Conservation (phyloP, 2,113 vertebrate species). For the Callithrix jacchus region DNA sequence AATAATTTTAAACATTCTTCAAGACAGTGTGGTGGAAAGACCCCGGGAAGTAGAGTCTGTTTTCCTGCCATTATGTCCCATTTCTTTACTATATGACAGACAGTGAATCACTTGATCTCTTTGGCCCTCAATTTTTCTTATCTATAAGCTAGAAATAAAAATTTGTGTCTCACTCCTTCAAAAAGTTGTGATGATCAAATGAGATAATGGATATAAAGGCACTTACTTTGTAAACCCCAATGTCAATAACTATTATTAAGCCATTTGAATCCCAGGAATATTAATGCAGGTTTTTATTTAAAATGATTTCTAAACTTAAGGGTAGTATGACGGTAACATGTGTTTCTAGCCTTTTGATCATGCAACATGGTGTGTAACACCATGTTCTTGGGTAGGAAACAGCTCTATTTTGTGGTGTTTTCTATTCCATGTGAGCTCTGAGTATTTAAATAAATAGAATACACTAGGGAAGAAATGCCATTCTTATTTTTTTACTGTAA, state of each 20-base stretch:
- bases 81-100: fast-evolving
- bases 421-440: neutral
- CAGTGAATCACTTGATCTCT: neutral
- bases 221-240: neutral
- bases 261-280: neutral
- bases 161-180: neutral
- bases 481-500: neutral
- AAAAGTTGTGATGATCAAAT: neutral
- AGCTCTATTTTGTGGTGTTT: neutral
- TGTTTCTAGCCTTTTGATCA: neutral
- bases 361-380: neutral
- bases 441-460: neutral
- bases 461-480: neutral
- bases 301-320: neutral
- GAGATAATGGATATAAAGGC: neutral
- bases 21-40: neutral
- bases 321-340: neutral
- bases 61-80: neutral
- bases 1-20: neutral
- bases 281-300: neutral
- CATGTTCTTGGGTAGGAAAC: neutral
- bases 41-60: neutral
- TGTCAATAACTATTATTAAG: too few species aligned
- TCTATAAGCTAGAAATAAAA: neutral
- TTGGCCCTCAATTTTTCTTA: neutral